Evolutionary conservation across 2,888 invertebrate species (phyloP).

Genomic region (Gastracanthus pulcherrimus): DNA sequence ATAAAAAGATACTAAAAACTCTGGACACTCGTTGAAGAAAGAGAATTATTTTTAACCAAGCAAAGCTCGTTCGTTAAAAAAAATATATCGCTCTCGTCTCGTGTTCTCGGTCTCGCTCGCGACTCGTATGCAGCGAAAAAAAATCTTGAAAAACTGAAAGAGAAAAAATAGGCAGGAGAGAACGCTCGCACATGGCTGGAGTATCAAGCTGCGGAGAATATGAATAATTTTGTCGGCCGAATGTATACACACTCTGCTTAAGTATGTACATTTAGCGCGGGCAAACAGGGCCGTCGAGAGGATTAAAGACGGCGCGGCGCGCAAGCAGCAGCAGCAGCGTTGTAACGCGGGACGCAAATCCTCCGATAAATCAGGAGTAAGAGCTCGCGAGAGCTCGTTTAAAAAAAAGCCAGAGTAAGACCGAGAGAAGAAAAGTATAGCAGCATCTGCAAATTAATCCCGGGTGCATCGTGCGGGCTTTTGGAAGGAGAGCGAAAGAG

Average conservation of each 20-base stretch:
- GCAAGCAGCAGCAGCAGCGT: too few species aligned
- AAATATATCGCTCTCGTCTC: background rate
- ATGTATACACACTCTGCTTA: background rate
- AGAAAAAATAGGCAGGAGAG: background rate
- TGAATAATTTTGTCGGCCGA: background rate
- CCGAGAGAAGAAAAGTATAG: constrained; percentile 1
- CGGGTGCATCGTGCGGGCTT: background rate
- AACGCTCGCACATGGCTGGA: background rate
- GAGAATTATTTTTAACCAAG: background rate
- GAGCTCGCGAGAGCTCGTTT: background rate
- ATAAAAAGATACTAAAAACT: background rate
- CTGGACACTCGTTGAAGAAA: background rate
- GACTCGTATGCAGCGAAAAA: background rate
- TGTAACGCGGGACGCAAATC: constrained; percentile 25
- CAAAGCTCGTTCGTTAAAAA: background rate
- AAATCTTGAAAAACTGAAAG: background rate
- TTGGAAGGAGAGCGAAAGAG: background rate
- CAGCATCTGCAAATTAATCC: constrained; percentile 44
- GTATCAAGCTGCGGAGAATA: background rate
- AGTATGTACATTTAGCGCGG: constrained; percentile 7
- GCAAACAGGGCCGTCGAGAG: constrained; percentile 22
- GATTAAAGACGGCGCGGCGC: constrained; percentile 23
- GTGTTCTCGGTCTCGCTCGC: background rate
- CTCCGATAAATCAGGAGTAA: constrained; percentile 43
- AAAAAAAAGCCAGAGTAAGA: background rate